Evolutionary conservation across 2,888 invertebrate genomes (phyloP), one percentile per base, ranked within the genome.

Genomic region (Tridacna gigas): DNA sequence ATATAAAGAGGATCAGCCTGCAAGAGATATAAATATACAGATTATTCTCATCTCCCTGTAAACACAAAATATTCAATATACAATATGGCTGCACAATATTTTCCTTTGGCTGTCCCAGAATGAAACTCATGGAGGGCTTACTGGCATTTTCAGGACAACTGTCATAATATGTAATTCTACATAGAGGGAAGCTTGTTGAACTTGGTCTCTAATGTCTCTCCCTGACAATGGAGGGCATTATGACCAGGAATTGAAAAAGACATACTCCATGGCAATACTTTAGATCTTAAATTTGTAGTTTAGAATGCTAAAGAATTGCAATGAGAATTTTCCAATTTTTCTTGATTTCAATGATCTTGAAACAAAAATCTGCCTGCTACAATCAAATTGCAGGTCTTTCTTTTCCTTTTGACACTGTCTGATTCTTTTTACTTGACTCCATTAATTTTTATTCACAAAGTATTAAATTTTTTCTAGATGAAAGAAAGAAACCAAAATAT

Each of bases 41-140:
- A 78, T 82, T 77, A 78, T 79, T 61, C 47, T 61, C 13, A 71
- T 51, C 18, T 22, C 65, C 80, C 82, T 86, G 86, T 76, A 86
- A 84, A 86, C 73, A 80, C 74, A 85, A 78, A 84, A 81, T 20
- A 80, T 63, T 67, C 77, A 83, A 65, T 71, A 81, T 51, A 80
- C 77, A 84, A 37, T 66, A 75, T 66, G 82, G 79, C 82, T 79
- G 79, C 67, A 60, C 66, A 25, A 26, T 66, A 67, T 74, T 25
- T 48, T 22, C 26, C 65, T n/a, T 78, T 86, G 74, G 89, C 90
- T 90, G 89, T 89, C 88, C 90, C 89, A 88, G 86, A 87, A 89
- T 86, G 69, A 75, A 78, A 60, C 79, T 69, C 67, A 82, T 88
- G 89, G 90, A 90, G 90, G 89, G 89, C 90, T 77, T 88, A 90